These are phyloP conservation scores for Drosophila helvetica DNA, from an alignment of 2,888 invertebrate genomes.

Conservation along the genomic window DNA sequence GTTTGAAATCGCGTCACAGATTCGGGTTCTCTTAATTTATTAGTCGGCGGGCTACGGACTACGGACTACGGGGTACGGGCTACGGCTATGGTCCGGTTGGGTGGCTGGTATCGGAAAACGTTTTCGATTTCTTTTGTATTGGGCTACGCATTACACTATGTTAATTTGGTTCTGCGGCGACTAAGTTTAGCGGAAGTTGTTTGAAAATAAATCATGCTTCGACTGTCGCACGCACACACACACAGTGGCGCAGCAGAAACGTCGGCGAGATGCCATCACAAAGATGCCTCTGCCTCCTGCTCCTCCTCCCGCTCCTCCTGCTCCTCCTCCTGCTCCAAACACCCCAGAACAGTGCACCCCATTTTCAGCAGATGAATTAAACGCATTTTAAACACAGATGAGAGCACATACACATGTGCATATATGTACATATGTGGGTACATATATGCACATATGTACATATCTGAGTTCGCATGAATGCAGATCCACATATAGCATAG, in stretches of 20 bases:
- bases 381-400: conserved; percentile 48
- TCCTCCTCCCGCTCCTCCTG: conserved; percentile 9
- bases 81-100: no score
- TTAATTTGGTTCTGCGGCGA: conserved; percentile 45
- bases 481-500: conserved; percentile 21
- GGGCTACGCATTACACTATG: conserved; percentile 48
- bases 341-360: conserved; percentile 36
- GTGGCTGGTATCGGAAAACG: background rate
- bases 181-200: conserved; percentile 63
- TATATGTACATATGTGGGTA: conserved; percentile 22
- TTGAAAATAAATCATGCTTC: conserved; percentile 67
- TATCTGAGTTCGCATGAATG: conserved; percentile 22
- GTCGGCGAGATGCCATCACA: conserved; percentile 40
- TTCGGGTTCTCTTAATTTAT: conserved; percentile 60
- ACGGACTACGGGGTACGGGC: no score
- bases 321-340: conserved; percentile 8
- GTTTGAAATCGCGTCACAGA: conserved; percentile 29
- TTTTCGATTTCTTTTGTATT: conserved; percentile 37
- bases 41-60: conserved; percentile 25
- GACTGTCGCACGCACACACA: conserved; percentile 39
- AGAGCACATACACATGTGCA: conserved; percentile 8
- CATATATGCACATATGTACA: conserved; percentile 23
- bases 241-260: conserved; percentile 50
- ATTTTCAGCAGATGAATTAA: conserved; percentile 67
- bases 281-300: conserved; percentile 2